Conservation (phyloP, 2,888 invertebrate species). For the Andrena praecox region DNA sequence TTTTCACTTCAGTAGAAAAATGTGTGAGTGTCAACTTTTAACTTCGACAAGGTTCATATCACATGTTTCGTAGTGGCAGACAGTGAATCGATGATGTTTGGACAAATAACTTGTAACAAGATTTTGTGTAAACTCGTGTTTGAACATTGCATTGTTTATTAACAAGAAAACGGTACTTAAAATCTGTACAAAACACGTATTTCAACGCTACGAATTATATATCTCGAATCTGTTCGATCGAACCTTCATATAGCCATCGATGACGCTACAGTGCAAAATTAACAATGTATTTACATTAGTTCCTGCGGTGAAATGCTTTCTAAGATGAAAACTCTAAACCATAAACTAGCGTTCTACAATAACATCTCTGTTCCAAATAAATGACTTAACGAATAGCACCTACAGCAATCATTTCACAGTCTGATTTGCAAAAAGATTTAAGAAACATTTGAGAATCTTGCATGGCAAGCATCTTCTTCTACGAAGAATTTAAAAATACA, state of each 20-base stretch:
- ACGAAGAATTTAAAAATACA: background rate
- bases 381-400: background rate
- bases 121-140: conserved; percentile 25
- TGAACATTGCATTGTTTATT: conserved; percentile 28
- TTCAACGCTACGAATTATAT: conserved; percentile 40
- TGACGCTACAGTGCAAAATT: conserved; percentile 39
- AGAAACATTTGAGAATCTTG: background rate
- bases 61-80: background rate
- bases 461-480: background rate
- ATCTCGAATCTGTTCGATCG: conserved; percentile 21
- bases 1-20: no score
- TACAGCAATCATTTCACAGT: background rate
- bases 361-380: background rate
- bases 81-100: background rate
- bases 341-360: background rate
- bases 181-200: conserved; percentile 57
- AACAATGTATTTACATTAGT: conserved; percentile 36
- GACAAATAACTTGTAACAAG: conserved; percentile 5
- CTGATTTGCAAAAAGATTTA: background rate
- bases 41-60: background rate
- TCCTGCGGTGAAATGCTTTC: conserved; percentile 12
- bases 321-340: conserved; percentile 16
- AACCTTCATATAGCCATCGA: conserved; percentile 34
- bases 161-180: conserved; percentile 52
- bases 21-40: background rate